Base-by-base conservation (phyloP, 2,888 invertebrate species). In the Macropis europaea region DNA sequence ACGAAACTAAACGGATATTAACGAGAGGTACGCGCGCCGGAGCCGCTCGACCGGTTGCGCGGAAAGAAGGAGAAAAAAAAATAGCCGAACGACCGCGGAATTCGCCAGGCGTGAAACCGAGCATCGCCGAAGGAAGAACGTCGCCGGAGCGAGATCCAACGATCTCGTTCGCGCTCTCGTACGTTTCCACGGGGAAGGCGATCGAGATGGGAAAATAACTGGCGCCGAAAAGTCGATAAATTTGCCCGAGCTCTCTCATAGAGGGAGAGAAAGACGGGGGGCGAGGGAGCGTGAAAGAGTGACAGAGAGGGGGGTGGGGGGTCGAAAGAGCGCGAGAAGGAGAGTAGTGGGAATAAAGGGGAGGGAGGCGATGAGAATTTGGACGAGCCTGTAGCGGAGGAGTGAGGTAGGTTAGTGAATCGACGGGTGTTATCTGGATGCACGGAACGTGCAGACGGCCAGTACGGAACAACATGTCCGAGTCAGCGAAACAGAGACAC, bases 341-440 rank as follows among this genome's bases (percentile, higher is more conserved):
- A 5, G 5, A 13, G 9, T 22, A 24, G n/a, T n/a, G 42, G 11
- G 48, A 17, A 34, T 15, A 36, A 22, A 38, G n/a, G 3, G 11
- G 13, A 7, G 5, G 17, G 9, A 7, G 19, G 56, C 52, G 67
- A 13, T 40, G 43, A 28, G 56, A 77, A 77, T 86, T 87, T 86
- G 84, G 72, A 83, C 63, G 78, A 59, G 48, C 82, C 82, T 83
- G 83, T 85, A 85, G 71, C 71, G 75, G 69, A 57, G 79, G 77
- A 76, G 85, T 85, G 86, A 86, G 89, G 88, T 85, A 88, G 87
- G 89, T 87, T 86, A 88, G 87, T 84, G 87, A 87, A 86, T 88
- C 84, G 84, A 78, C 82, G 79, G 82, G 73, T 79, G 86, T 87
- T 87, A 87, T 87, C 87, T 85, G 82, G 79, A 85, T 86, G 84